phyloP scores from a whole-genome alignment of 2,888 invertebrate genomes.

The Tortricodes alternella region DNA sequence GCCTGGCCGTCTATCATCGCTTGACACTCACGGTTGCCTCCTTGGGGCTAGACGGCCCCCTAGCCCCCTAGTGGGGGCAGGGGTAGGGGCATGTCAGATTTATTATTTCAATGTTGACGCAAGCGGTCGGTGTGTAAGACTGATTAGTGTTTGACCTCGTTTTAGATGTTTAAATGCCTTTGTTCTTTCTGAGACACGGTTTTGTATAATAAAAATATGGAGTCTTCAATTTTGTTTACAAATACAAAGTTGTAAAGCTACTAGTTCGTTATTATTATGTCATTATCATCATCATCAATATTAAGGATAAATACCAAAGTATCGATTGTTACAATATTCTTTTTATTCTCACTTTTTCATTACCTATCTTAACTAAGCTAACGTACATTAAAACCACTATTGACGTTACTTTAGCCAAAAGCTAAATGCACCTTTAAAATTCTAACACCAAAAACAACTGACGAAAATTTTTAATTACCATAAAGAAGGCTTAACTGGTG shows the following conservation, averaged over 20 bases:
- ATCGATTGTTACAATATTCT: too few relatives aligned
- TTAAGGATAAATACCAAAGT: too few relatives aligned
- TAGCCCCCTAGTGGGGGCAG: slow-evolving; percentile 33
- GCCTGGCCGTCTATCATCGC: slow-evolving; percentile 87
- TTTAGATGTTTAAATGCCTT: neutral
- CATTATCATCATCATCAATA: too few relatives aligned
- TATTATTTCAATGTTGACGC: slow-evolving; percentile 75
- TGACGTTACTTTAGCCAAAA: too few relatives aligned
- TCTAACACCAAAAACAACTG: slow-evolving; percentile 31
- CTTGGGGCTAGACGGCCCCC: slow-evolving; percentile 51
- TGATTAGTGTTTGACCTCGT: slow-evolving; percentile 32
- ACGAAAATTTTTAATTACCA: slow-evolving; percentile 67
- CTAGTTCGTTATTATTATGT: too few relatives aligned
- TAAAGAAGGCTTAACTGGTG: slow-evolving; percentile 56
- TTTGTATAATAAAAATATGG: too few relatives aligned
- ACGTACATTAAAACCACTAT: too few relatives aligned
- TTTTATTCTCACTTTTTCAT: too few relatives aligned
- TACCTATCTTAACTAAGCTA: neutral
- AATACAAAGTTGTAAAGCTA: too few relatives aligned
- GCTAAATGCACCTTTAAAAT: slow-evolving; percentile 11
- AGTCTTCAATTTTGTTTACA: too few relatives aligned
- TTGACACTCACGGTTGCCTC: slow-evolving; percentile 84
- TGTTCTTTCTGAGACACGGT: neutral
- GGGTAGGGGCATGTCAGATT: slow-evolving; percentile 57
- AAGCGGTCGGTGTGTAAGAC: slow-evolving; percentile 44